These are phyloP conservation scores for Noctuana brunneofusca DNA, from an alignment of 2,888 invertebrate species.

Conservation along the genomic window DNA sequence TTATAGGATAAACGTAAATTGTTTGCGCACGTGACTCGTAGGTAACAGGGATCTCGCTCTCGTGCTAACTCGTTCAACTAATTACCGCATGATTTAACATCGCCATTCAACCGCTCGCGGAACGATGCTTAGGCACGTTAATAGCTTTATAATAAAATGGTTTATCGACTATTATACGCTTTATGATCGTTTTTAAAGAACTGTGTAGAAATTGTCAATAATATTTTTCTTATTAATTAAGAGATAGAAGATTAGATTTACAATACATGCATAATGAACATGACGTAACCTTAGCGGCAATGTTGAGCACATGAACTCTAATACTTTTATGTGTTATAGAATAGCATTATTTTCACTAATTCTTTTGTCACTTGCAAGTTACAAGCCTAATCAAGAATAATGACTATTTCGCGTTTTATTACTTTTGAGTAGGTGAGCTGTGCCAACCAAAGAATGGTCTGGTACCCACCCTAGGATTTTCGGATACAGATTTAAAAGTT, in stretches of 20 bases:
- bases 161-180: conserved; percentile 5
- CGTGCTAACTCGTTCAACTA: conserved; percentile 7
- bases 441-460: too few species aligned
- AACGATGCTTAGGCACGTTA: conserved; percentile 1
- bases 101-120: conserved; percentile 13
- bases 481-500: too few species aligned
- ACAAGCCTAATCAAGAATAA: too few species aligned
- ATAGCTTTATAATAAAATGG: conserved; percentile 15
- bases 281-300: too few species aligned
- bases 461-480: too few species aligned
- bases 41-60: conserved; percentile 9
- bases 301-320: too few species aligned
- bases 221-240: not conserved
- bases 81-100: conserved; percentile 18
- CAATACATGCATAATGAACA: not conserved
- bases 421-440: too few species aligned
- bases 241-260: not conserved
- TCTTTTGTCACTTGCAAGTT: too few species aligned
- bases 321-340: too few species aligned
- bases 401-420: too few species aligned
- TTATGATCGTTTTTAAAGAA: not conserved
- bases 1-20: too few species aligned
- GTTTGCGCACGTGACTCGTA: conserved; percentile 1
- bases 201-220: not conserved
- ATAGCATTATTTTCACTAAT: too few species aligned